A percentile compares a stretch with the other conserved stretches of the same genome.
These are phyloP conservation scores for Sogatella furcifera DNA, from an alignment of 1,140 invertebrate genomes.

Conservation along the genomic window DNA sequence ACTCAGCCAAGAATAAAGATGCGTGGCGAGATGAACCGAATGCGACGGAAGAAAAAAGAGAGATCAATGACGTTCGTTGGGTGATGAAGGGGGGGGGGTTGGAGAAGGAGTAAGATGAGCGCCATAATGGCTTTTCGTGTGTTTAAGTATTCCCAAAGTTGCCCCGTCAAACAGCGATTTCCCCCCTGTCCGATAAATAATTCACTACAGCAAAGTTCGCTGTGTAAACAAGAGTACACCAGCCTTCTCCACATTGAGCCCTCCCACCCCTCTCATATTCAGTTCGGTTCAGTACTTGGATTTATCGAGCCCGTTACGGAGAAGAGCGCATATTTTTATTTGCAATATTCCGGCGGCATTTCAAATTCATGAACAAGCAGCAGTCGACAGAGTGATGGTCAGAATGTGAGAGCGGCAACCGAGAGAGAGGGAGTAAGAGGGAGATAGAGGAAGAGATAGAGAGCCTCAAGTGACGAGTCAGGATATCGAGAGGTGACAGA, in stretches of 20 bases:
- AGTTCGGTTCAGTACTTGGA: neutral
- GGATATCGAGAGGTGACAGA: too few species aligned
- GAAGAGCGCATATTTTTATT: constrained; percentile 1
- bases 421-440: too few species aligned
- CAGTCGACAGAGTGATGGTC: neutral
- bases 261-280: neutral
- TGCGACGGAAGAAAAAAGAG: too few species aligned
- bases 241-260: neutral
- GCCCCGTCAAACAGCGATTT: neutral
- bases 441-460: too few species aligned
- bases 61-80: too few species aligned
- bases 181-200: neutral
- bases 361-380: constrained; percentile 1
- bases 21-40: too few species aligned
- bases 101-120: too few species aligned
- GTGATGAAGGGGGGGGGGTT: too few species aligned
- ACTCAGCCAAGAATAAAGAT: too few species aligned
- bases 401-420: too few species aligned
- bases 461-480: too few species aligned
- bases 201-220: neutral
- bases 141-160: constrained; percentile 2
- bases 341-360: constrained; percentile 2
- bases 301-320: neutral
- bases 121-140: neutral
- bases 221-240: neutral